These are phyloP conservation scores for Sphaerodactylus townsendi DNA, from an alignment of 2,113 vertebrate genomes.

Conservation along the genomic window DNA sequence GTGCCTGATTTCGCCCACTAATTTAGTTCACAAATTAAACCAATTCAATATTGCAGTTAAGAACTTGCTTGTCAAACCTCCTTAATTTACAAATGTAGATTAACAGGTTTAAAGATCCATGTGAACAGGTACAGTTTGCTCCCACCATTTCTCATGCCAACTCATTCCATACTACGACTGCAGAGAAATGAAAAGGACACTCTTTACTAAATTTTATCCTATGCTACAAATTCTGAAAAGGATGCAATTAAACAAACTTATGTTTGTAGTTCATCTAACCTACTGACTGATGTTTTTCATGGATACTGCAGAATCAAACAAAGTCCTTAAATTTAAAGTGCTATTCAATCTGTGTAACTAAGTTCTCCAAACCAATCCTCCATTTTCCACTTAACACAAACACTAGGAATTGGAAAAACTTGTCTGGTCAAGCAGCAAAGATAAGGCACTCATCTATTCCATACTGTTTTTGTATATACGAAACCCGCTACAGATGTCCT, in stretches of 20 bases:
- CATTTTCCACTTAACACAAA: constrained; percentile 28
- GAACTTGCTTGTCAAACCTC: constrained; percentile 59
- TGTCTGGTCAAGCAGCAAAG: constrained; percentile 24
- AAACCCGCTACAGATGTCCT: neutral
- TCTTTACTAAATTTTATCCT: neutral
- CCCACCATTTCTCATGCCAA: constrained; percentile 44
- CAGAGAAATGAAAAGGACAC: neutral
- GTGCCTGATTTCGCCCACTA: neutral
- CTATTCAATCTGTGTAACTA: neutral
- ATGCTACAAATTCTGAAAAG: neutral
- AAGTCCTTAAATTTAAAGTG: neutral
- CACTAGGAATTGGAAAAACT: neutral
- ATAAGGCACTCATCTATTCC: neutral
- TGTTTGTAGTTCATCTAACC: neutral
- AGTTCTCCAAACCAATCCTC: constrained; percentile 18
- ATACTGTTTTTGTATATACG: neutral
- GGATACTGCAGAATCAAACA: no score
- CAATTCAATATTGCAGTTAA: constrained; percentile 10
- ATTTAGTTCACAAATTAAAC: constrained; percentile 14
- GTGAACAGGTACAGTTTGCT: constrained; percentile 66
- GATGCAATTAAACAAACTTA: neutral
- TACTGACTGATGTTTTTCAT: neutral
- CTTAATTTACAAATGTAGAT: constrained; percentile 66
- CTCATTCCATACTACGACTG: neutral
- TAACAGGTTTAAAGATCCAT: constrained; percentile 25